These are phyloP conservation scores for Anoura caudifer DNA, from an alignment of 2,113 vertebrate genomes.

Conservation along the genomic window DNA sequence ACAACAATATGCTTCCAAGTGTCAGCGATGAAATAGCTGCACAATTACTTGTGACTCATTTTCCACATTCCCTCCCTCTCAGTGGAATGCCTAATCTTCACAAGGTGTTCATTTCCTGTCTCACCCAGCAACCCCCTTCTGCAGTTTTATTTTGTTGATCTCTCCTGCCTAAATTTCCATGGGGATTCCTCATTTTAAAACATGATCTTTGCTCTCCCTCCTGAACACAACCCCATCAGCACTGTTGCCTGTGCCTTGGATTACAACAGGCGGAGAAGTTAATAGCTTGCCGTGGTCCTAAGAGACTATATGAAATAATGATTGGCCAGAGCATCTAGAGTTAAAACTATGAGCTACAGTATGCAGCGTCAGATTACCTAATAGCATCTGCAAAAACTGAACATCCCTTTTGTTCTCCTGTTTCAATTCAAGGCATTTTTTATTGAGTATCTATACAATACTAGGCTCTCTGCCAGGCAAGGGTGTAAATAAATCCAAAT, in stretches of 20 bases:
- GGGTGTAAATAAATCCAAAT: not conserved
- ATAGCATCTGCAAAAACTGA: slow-evolving; percentile 64
- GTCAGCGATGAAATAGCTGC: slow-evolving; percentile 58
- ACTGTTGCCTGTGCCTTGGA: slow-evolving; percentile 39
- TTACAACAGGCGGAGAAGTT: slow-evolving; percentile 51
- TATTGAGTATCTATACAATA: slow-evolving; percentile 21
- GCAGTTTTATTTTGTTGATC: slow-evolving; percentile 70
- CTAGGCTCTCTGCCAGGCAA: not conserved
- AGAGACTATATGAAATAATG: slow-evolving; percentile 59
- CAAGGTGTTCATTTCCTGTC: slow-evolving; percentile 78
- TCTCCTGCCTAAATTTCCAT: slow-evolving; percentile 61
- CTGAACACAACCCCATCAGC: slow-evolving; percentile 18
- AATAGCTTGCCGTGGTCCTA: slow-evolving; percentile 44
- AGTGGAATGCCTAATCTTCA: slow-evolving; percentile 62
- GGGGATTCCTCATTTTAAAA: slow-evolving; percentile 65
- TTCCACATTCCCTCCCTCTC: slow-evolving; percentile 59
- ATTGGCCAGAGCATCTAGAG: slow-evolving; percentile 49
- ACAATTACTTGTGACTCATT: slow-evolving; percentile 55
- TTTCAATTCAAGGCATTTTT: slow-evolving; percentile 48
- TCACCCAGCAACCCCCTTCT: slow-evolving; percentile 69
- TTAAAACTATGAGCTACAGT: slow-evolving; percentile 42
- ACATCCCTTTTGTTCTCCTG: slow-evolving; percentile 47
- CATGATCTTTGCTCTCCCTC: slow-evolving; percentile 56
- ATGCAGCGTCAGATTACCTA: slow-evolving; percentile 60
- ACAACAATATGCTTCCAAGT: slow-evolving; percentile 55